Conservation (phyloP, 1,140 invertebrate species). For the Palaemon carinicauda region DNA sequence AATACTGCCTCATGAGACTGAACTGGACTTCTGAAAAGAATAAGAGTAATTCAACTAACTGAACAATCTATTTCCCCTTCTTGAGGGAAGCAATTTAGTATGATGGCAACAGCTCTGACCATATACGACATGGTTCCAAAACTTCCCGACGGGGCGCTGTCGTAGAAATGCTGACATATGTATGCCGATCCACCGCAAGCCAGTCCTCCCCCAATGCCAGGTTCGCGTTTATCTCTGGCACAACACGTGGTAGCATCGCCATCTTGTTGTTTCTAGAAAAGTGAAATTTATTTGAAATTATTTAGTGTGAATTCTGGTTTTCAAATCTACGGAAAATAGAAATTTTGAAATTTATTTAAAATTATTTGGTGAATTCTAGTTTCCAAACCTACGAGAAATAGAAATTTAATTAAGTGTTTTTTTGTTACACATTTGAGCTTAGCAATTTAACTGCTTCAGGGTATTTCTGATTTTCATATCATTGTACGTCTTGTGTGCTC, state of each 20-base stretch:
- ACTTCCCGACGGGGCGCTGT: conserved; percentile 95
- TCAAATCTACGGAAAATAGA: no score
- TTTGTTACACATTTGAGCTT: no score
- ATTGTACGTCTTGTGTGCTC: no score
- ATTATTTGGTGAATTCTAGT: no score
- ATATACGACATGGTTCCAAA: conserved; percentile 98
- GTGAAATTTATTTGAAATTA: no score
- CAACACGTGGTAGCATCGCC: conserved; percentile 93
- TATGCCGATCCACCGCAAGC: conserved; percentile 91
- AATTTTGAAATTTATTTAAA: no score
- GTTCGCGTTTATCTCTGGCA: conserved; percentile 76
- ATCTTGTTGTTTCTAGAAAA: conserved; percentile 77
- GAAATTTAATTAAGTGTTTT: no score
- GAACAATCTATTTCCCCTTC: conserved; percentile 82
- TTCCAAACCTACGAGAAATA: no score
- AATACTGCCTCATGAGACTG: background rate
- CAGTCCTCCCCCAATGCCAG: conserved; percentile 69
- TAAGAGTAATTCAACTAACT: conserved; percentile 73
- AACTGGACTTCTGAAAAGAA: background rate
- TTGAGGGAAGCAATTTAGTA: conserved; percentile 79
- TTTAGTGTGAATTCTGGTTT: no score
- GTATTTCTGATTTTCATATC: no score
- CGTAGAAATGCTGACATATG: conserved; percentile 97
- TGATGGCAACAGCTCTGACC: conserved; percentile 80
- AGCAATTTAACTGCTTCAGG: no score